phyloP scores from a whole-genome alignment of 2,113 vertebrate genomes.

The Upupa epops region DNA sequence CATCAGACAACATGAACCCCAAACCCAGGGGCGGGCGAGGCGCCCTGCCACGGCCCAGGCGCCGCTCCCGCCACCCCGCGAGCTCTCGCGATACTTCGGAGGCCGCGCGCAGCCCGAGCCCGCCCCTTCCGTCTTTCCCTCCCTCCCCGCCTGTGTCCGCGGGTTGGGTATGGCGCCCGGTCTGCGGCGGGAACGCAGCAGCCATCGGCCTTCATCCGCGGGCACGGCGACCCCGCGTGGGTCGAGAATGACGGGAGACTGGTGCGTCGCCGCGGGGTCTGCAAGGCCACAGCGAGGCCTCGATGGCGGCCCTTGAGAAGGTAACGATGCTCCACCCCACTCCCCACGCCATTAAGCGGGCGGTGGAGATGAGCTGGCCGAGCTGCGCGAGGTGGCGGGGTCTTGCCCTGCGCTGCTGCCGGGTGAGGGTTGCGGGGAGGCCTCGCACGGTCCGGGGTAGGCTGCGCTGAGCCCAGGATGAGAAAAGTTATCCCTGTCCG shows the following conservation, averaged over 20 bases:
- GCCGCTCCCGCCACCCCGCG: too few species aligned
- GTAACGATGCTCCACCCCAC: too few species aligned
- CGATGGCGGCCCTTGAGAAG: fast-evolving
- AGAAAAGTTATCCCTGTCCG: conserved; percentile 76
- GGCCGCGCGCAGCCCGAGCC: too few species aligned
- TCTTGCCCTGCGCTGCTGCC: too few species aligned
- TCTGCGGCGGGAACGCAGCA: fast-evolving
- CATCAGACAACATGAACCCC: too few species aligned
- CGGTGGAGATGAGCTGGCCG: background rate
- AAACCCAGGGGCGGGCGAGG: too few species aligned
- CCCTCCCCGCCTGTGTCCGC: fast-evolving
- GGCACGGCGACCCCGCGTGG: background rate
- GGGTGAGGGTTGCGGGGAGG: fast-evolving
- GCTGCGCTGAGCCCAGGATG: conserved; percentile 64
- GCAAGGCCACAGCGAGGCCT: fast-evolving
- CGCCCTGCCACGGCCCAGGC: too few species aligned
- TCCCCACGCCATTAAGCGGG: background rate
- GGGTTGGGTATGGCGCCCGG: fast-evolving
- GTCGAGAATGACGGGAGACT: fast-evolving
- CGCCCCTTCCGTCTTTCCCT: fast-evolving
- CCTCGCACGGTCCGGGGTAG: fast-evolving
- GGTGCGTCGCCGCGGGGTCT: fast-evolving
- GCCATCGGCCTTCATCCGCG: background rate
- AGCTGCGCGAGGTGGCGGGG: background rate
- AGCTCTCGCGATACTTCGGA: background rate